A percentile compares a stretch with the other conserved stretches of the same genome.
Conservation (phyloP, 2,888 invertebrate species). For the Volucella inanis region DNA sequence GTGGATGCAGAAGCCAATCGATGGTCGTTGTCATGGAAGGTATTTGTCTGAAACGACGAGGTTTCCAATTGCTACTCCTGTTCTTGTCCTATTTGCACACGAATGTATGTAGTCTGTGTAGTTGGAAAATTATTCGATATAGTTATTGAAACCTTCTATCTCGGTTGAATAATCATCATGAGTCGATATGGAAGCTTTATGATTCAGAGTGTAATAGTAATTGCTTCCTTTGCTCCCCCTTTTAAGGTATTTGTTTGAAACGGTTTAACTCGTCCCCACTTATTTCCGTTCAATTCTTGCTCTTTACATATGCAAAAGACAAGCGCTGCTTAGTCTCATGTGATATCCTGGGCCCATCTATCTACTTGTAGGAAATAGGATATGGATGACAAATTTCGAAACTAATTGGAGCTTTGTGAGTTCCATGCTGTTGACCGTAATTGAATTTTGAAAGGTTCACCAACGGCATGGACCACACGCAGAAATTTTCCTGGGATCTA, state of each 20-base stretch:
- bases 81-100: background rate
- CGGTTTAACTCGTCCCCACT: background rate
- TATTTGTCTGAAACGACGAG: conserved; percentile 24
- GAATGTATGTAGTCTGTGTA: too few species aligned
- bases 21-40: conserved; percentile 6
- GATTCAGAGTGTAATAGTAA: too few species aligned
- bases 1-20: conserved; percentile 41
- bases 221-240: too few species aligned
- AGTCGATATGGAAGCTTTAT: too few species aligned
- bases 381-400: conserved; percentile 51
- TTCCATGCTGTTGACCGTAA: background rate
- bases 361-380: conserved; percentile 21
- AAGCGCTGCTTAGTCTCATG: conserved; percentile 9
- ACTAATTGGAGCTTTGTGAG: conserved; percentile 60
- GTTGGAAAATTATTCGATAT: conserved; percentile 21
- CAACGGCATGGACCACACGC: conserved; percentile 42
- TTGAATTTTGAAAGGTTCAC: conserved; percentile 47
- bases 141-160: conserved; percentile 15
- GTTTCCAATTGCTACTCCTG: conserved; percentile 6
- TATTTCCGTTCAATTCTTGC: background rate
- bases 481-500: background rate
- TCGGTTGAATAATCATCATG: too few species aligned
- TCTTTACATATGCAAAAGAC: conserved; percentile 24
- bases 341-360: background rate
- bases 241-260: background rate